Base-by-base conservation (phyloP, 2,888 invertebrate species). In the Scaptomyza reducta region DNA sequence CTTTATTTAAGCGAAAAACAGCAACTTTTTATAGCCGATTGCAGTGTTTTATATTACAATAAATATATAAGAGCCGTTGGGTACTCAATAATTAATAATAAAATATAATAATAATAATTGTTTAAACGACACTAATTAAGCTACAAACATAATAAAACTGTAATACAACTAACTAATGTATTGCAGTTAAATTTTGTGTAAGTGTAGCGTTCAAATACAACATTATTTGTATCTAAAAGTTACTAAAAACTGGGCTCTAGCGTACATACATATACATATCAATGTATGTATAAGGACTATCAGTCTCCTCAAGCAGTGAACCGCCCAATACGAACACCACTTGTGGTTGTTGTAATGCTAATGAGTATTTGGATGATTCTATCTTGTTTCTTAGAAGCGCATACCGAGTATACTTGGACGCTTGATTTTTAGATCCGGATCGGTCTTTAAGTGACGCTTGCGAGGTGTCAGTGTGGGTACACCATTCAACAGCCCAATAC, bases 251-350 rank as follows among this genome's bases (percentile, higher is more conserved):
- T 40, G 40, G 40, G 40, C 10, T 16, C 40, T 40, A 16, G 10
- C 40, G 16, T 49, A 49, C n/a, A 18, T 33, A 49, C 18, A 49
- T 49, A 42, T 42, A 22, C 13, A 42, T 22, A 42, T 22, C 18
- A 10, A 18, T 49, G 35, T 22, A 33, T 10, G 40, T 16, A 49
- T 49, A 49, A 33, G 33, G 31, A 49, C 22, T 35, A 49, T 49
- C 49, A 49, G 49, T 49, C 49, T 49, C 35, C 18, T 18, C 49
- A 49, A 49, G 49, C 35, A 22, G 49, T 22, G 49, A 22, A n/a
- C 33, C 22, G 47, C 31, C 47, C 47, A 18, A 18, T 18, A 31
- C 9, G 49, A 22, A n/a, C 49, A 49, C 49, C 49, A 33, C 49
- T 49, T 49, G 49, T 33, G 35, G 18, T 49, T 22, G 35, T 33